Evolutionary conservation across 1,140 invertebrate species (phyloP), one percentile per base, ranked within the genome.

Genomic region (Nomia melanderi): DNA sequence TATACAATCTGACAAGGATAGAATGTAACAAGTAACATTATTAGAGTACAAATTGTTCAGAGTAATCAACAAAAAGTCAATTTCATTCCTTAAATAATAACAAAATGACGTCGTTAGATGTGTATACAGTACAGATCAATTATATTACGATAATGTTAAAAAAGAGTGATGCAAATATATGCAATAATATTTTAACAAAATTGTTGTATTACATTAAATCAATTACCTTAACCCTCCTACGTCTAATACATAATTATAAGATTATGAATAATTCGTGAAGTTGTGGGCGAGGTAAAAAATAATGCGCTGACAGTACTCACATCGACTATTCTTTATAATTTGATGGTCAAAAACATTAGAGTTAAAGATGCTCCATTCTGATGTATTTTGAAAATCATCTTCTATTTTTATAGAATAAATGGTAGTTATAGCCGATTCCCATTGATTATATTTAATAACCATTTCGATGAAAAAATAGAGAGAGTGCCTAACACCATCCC

Each of bases 11-110:
- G 39, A 47, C 54, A 44, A 29, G 36, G 31, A 60, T 62, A 39
- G 50, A 65, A 74, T 33, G 36, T 78, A 81, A 60, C n/a, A 78
- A 78, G 70, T 67, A 74, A 79, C 66, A 74, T 78, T 78, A 71
- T 23, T 73, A 71, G 33, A 84, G 74, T 85, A 85, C 83, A 84
- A 85, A 84, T 81, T 62, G 29, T 84, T 41, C 23, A n/a, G 47
- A 60, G 67, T 80, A 53, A 77, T 71, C 62, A 60, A 47, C 23
- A 39, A 41, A 20, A 59, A 71, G 39, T 79, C n/a, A n/a, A 83
- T 76, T 50, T 83, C 53, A 17, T 39, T 53, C 20, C 75, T 57
- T 29, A 11, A 47, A 36, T 6, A 76, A 71, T 64, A 60, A 71
- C 2, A n/a, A 74, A 57, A 29, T 31, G 25, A 50, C 69, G 70